Base-by-base conservation (phyloP, 2,888 invertebrate genomes). In the Tetropium fuscum region DNA sequence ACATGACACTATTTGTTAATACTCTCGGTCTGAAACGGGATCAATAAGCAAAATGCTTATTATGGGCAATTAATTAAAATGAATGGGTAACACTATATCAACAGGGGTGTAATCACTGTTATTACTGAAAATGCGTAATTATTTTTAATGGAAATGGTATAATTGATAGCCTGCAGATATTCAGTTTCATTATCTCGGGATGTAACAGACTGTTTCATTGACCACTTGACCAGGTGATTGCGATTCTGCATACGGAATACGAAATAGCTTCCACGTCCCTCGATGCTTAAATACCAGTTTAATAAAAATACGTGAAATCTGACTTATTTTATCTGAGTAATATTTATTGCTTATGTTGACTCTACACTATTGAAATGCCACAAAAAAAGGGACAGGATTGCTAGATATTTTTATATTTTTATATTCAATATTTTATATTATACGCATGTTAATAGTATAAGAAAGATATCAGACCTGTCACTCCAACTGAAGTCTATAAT, bases 151-250 rank as follows among this genome's bases (percentile, higher is more conserved):
- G 45, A 57, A 60, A 60, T 49, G 36, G 20, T 11, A 36, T 60
- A 60, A 60, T 60, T 60, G 60, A 47, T 60, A 60, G 60, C 60
- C 60, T 57, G 60, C 56, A 56, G 60, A 53, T 56, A 56, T 53
- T 57, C 56, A 34, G 44, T 57, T 57, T 51, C 27, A 30, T 38
- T 56, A 19, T 15, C 3, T 18, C 20, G 6, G 34, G 15, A 34
- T 34, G 32, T 1, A 41, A 41, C 22, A 2, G 8, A 20, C 43
- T 8, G 20, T 43, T 10, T 10, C 19, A 10, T 43, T 18, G 25
- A n/a, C n/a, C n/a, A n/a, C n/a, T n/a, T n/a, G n/a, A n/a, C n/a
- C n/a, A n/a, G n/a, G n/a, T n/a, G n/a, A n/a, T n/a, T n/a, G n/a
- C n/a, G n/a, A n/a, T n/a, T n/a, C n/a, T n/a, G 34, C 11, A 13